Percentiles rank a stretch among this genome's conserved stretches.
phyloP scores from a whole-genome alignment of 2,113 vertebrate genomes.

The Siphamia tubifer region DNA sequence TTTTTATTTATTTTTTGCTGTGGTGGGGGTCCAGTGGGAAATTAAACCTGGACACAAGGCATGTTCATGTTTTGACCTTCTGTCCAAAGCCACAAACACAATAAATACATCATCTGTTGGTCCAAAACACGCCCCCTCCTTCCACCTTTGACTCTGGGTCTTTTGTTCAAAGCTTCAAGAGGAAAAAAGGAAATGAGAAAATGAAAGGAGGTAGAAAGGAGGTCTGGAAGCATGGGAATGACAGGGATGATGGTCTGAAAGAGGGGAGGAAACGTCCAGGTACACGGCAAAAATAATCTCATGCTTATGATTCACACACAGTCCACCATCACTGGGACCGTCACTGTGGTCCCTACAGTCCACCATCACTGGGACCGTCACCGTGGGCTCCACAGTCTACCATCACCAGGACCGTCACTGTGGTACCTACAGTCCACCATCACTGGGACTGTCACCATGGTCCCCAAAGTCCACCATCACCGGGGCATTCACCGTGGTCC shows the following conservation, averaged over 20 bases:
- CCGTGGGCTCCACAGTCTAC: too few species aligned
- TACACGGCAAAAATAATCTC: too few species aligned
- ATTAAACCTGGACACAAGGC: neutral
- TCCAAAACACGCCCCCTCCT: conserved; percentile 13
- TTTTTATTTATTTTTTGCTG: too few species aligned
- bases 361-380: too few species aligned
- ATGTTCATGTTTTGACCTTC: neutral
- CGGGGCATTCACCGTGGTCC: too few species aligned
- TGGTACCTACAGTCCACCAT: too few species aligned
- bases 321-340: too few species aligned
- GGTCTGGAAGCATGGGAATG: neutral
- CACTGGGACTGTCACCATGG: too few species aligned
- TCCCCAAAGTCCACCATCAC: too few species aligned
- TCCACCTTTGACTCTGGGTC: neutral
- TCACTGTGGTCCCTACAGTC: too few species aligned
- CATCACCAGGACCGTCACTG: too few species aligned
- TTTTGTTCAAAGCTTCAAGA: neutral
- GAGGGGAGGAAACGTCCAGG: neutral
- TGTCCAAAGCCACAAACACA: conserved; percentile 2
- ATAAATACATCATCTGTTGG: neutral
- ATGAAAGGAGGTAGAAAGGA: neutral
- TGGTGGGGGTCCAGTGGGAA: neutral
- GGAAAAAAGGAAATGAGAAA: neutral
- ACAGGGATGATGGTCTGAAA: neutral
- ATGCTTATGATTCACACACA: too few species aligned